Percentiles rank a stretch among this genome's conserved stretches.
Evolutionary conservation across 92 coral and sea anemone species (phyloP).

Genomic region (Hydrozoanthus gracilis): DNA sequence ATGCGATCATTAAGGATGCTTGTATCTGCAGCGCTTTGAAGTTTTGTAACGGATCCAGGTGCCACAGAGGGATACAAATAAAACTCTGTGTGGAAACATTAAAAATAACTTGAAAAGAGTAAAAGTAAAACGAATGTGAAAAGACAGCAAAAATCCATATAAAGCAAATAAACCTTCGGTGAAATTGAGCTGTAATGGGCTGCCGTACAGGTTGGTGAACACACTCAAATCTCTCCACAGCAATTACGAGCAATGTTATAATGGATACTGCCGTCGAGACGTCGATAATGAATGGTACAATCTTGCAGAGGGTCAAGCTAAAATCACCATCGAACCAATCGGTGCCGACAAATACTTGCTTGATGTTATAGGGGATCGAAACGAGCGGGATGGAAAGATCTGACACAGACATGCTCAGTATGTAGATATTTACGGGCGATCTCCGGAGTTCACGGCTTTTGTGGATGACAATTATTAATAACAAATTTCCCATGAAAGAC

Average conservation of each 20-base stretch:
- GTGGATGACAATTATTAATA: slow-evolving; percentile 8
- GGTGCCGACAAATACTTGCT: neutral
- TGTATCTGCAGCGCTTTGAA: neutral
- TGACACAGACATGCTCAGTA: slow-evolving; percentile 30
- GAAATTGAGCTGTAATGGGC: slow-evolving; percentile 12
- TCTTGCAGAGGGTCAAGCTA: slow-evolving; percentile 22
- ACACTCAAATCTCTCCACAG: slow-evolving; percentile 27
- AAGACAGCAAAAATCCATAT: slow-evolving; percentile 20
- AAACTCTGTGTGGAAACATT: neutral
- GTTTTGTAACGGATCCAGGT: neutral
- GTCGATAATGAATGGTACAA: slow-evolving; percentile 10
- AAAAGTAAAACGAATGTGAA: slow-evolving; percentile 26
- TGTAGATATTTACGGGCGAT: slow-evolving; percentile 19
- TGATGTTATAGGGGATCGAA: slow-evolving; percentile 19
- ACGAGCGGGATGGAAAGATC: slow-evolving; percentile 13
- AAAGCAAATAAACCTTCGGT: slow-evolving; percentile 4
- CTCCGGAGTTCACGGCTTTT: slow-evolving; percentile 12
- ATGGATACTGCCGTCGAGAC: slow-evolving; percentile 32
- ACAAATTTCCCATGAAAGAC: slow-evolving; percentile 11
- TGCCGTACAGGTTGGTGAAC: slow-evolving; percentile 1
- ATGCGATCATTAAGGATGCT: neutral
- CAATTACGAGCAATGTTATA: slow-evolving; percentile 30
- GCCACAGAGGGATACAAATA: slow-evolving; percentile 9
- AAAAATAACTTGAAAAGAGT: neutral
- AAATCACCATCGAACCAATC: slow-evolving; percentile 15